Base-by-base conservation (phyloP, 2,888 invertebrate species). In the Aphidius colemani region DNA sequence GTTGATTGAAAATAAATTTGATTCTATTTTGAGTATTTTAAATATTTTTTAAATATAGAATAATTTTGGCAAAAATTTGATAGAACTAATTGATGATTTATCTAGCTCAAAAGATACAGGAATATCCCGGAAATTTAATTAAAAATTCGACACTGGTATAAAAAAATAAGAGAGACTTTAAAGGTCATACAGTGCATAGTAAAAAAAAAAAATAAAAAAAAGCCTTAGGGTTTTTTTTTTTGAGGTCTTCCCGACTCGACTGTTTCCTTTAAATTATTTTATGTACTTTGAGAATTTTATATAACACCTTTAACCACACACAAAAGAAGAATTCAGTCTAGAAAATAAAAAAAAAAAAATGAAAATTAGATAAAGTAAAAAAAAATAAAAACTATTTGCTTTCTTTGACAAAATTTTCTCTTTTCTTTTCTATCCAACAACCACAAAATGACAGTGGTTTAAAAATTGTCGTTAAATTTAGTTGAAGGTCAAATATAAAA, bases 341-440 rank as follows among this genome's bases (percentile, higher is more conserved):
- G 39, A 53, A 53, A 55, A 65, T 57, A 57, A 61, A 66, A 62
- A 45, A 53, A 45, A 41, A 13, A 48, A 58, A 59, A 55, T 30
- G 64, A 56, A 59, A 41, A 49, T 30, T 40, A 45, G 63, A 53
- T 61, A 64, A 56, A 62, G 70, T 70, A 72, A 74, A 71, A 59
- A 70, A 66, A 75, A 71, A 70, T 72, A 70, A 75, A 77, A 77
- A 57, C n/a, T 57, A 11, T 11, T 40, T 67, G 66, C 70, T 53
- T 65, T 68, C 41, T 4, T 51, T 63, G 56, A 71, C 69, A 74
- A 76, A 78, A 77, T 73, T 75, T 75, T 70, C 73, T 73, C 74
- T 70, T n/a, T n/a, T n/a, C n/a, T n/a, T n/a, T 71, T 70, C 69
- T 73, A 70, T 70, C 69, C 68, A 71, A 68, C 70, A 74, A 70